Evolutionary conservation across 2,888 invertebrate species (phyloP), one percentile per base, ranked within the genome.

Genomic region (Acleris literana): DNA sequence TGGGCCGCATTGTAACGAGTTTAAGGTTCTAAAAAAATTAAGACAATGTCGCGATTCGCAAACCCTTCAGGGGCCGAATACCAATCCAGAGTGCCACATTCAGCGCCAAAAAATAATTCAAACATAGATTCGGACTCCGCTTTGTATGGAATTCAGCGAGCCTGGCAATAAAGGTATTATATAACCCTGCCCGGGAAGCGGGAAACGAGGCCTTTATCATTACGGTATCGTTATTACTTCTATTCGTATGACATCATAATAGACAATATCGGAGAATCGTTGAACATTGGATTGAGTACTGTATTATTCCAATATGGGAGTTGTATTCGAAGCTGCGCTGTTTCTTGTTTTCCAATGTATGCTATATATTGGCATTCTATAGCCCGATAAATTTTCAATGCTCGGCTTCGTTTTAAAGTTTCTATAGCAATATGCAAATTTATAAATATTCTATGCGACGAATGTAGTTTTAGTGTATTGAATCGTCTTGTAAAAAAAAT

Each of bases 1-100:
- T 90, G 92, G 82, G 77, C 68, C 74, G 91, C 90, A 92, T 92
- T 81, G 81, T 82, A 86, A 87, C 76, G 74, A 79, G 74, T 82
- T 87, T 84, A 80, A 81, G 84, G 78, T 77, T 81, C 77, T 70
- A 69, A 74, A 82, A 88, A 85, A 81, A 84, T 76, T 75, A 82
- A 84, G 84, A 86, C 87, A 85, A 81, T 80, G 77, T 71, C 76
- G 68, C 75, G 76, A 78, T 79, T 77, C 70, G 13, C 67, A 76
- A 83, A 81, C 84, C 85, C 80, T 84, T 82, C 77, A 69, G 68
- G 44, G 72, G 72, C 70, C 76, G 86, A 83, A 86, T 87, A 83
- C 81, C 80, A 85, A 87, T 82, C 65, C 71, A 58, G 63, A 52
- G 2, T 39, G 4, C 39, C 3, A 39, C 4, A 39, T 13, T 39